phyloP scores from a whole-genome alignment of 2,113 vertebrate species.

The Osmerus eperlanus region DNA sequence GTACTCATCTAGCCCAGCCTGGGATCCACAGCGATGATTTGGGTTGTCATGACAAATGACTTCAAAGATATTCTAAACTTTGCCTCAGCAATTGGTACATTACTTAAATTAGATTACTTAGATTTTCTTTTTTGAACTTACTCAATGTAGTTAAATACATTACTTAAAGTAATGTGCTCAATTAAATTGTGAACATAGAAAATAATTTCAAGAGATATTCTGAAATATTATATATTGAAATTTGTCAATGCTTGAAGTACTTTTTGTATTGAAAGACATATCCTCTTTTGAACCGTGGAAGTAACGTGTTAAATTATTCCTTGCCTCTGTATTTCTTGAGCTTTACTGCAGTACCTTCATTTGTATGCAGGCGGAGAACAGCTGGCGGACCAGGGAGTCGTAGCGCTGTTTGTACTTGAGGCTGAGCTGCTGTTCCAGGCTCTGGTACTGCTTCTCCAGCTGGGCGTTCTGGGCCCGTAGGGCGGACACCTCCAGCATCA shows the following conservation, averaged over 20 bases:
- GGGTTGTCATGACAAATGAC: too few species aligned
- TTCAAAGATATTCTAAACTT: too few species aligned
- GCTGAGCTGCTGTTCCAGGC: slow-evolving; percentile 56
- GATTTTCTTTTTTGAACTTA: too few species aligned
- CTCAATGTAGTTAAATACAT: too few species aligned
- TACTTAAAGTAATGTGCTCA: too few species aligned
- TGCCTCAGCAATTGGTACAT: too few species aligned
- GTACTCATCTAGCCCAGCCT: slow-evolving; percentile 71
- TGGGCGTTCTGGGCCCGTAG: slow-evolving; percentile 61
- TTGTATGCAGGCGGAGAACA: slow-evolving; percentile 67
- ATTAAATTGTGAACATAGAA: too few species aligned
- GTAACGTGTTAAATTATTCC: background rate
- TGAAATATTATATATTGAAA: too few species aligned
- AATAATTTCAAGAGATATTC: too few species aligned
- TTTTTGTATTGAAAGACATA: background rate
- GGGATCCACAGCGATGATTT: slow-evolving; percentile 10
- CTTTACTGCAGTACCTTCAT: slow-evolving; percentile 68
- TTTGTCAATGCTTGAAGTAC: too few species aligned
- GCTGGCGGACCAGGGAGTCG: slow-evolving; percentile 62
- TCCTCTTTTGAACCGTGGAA: background rate
- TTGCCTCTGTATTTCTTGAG: background rate
- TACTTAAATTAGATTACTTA: too few species aligned
- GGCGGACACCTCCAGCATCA: slow-evolving; percentile 73
- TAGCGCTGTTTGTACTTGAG: slow-evolving; percentile 67
- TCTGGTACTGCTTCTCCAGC: slow-evolving; percentile 63